Conservation (phyloP, 2,113 vertebrate genomes). For the Crotophaga sulcirostris region DNA sequence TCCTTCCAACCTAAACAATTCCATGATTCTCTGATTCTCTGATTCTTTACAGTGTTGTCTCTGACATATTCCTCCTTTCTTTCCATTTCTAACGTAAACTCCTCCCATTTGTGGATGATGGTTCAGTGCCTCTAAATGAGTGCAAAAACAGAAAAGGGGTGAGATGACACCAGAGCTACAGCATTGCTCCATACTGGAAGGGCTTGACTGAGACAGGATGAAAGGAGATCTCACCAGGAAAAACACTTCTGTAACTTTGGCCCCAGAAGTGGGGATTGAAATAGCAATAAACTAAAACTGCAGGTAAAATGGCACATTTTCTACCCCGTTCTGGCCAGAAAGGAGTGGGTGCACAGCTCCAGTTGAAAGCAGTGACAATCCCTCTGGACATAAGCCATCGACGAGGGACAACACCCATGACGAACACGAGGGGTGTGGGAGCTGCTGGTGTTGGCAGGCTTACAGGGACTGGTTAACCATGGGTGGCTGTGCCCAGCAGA, state of each 20-base stretch:
- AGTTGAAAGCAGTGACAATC: not conserved
- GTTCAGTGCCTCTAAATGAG: not conserved
- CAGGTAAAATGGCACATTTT: rapidly evolving
- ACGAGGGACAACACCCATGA: not conserved
- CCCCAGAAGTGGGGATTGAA: not conserved
- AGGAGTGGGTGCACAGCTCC: not conserved
- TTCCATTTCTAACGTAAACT: not conserved
- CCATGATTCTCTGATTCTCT: no score
- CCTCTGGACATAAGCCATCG: rapidly evolving
- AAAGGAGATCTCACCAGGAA: not conserved
- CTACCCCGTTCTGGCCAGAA: not conserved
- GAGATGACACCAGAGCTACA: not conserved
- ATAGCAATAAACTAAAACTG: not conserved
- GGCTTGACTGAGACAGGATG: not conserved
- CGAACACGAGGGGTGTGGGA: rapidly evolving
- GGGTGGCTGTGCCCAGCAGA: no score
- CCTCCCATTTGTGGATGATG: not conserved
- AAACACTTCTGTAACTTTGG: not conserved
- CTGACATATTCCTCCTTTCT: not conserved
- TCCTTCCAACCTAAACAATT: no score
- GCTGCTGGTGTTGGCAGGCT: not conserved
- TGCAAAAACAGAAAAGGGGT: not conserved
- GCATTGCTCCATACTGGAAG: not conserved
- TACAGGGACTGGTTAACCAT: rapidly evolving
- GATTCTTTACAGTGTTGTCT: not conserved